phyloP scores from a whole-genome alignment of 2,797 vertebrate species.

The Pipistrellus pipistrellus region DNA sequence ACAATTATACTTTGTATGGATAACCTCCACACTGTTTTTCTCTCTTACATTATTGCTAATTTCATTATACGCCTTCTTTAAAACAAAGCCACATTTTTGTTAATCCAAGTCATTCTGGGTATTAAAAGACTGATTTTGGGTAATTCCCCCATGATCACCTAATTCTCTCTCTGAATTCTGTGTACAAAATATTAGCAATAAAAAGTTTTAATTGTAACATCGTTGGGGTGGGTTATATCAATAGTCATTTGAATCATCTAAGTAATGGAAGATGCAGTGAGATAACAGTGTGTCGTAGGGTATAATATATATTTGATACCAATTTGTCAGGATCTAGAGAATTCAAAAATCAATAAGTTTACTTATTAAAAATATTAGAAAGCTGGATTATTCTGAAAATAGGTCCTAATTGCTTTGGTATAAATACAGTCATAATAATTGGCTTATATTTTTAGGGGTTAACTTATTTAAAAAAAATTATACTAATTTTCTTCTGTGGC shows the following conservation, averaged over 20 bases:
- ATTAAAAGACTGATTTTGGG: neutral
- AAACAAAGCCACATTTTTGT: neutral
- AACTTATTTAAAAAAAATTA: neutral
- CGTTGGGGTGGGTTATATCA: neutral
- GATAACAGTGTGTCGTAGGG: neutral
- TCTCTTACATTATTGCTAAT: neutral
- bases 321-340: neutral
- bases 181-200: neutral
- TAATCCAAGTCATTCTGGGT: neutral
- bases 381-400: neutral
- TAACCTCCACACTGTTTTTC: neutral
- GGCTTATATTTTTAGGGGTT: neutral
- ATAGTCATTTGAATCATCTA: neutral
- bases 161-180: neutral
- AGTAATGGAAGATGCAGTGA: neutral
- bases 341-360: conserved; percentile 13
- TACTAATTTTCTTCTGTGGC: neutral
- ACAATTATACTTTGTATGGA: neutral
- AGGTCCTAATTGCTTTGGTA: neutral
- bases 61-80: neutral
- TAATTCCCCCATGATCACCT: neutral
- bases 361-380: neutral
- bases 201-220: neutral
- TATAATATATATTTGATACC: neutral
- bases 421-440: neutral